Evolutionary conservation across 2,113 vertebrate species (phyloP).

Genomic region (Pollachius pollachius): DNA sequence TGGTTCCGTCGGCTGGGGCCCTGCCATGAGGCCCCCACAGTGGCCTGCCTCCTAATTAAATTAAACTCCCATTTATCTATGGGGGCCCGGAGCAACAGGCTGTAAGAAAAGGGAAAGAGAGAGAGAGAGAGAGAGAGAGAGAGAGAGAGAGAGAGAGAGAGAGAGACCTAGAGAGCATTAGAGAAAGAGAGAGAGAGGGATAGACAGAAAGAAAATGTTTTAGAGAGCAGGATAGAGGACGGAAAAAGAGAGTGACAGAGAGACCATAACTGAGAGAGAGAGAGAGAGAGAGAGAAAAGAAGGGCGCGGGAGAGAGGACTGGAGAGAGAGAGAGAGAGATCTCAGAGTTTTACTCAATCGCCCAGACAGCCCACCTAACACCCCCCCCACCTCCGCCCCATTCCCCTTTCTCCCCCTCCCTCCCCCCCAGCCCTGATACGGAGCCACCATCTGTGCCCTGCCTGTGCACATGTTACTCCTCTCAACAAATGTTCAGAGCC

Average conservation of each 20-base stretch:
- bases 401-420: too few relatives aligned
- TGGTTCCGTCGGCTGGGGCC: conserved; percentile 84
- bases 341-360: conserved; percentile 88
- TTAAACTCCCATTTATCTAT: conserved; percentile 96
- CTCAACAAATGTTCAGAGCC: conserved; percentile 86
- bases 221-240: conserved; percentile 41
- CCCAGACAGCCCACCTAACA: conserved; percentile 88
- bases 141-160: conserved; percentile 16
- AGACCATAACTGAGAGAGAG: conserved; percentile 36
- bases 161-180: conserved; percentile 28
- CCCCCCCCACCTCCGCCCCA: conserved; percentile 43
- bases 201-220: not conserved
- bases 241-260: conserved; percentile 38
- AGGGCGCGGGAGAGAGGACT: conserved; percentile 50
- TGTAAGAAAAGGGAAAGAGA: conserved; percentile 48
- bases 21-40: conserved; percentile 85
- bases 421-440: conserved; percentile 74
- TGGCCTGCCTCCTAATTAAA: conserved; percentile 91
- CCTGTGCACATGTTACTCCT: conserved; percentile 84
- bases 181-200: conserved; percentile 34
- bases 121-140: conserved; percentile 36
- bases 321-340: conserved; percentile 50
- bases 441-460: conserved; percentile 87
- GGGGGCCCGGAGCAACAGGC: conserved; percentile 87
- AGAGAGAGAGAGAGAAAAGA: conserved; percentile 9